Evolutionary conservation across 2,888 invertebrate species (phyloP).

Genomic region (Coelopa pilipes): DNA sequence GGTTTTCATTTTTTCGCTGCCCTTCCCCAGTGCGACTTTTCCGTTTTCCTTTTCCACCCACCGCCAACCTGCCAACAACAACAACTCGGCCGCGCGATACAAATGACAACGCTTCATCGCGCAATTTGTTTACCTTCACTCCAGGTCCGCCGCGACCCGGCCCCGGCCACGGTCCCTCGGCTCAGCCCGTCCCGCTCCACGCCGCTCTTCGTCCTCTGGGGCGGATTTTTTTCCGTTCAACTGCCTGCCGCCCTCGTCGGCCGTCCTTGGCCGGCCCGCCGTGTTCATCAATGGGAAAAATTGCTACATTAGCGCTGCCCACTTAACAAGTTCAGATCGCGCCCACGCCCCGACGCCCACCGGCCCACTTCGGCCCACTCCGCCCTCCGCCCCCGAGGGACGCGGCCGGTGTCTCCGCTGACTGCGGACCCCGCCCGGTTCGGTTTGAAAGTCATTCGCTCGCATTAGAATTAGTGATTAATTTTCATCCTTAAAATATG

Average conservation of each 20-base stretch:
- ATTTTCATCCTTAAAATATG: slow-evolving; percentile 65
- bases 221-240: too few relatives aligned
- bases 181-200: too few relatives aligned
- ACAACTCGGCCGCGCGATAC: slow-evolving; percentile 39
- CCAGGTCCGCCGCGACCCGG: background rate
- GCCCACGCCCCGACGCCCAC: slow-evolving; percentile 16
- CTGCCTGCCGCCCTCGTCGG: background rate
- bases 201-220: too few relatives aligned
- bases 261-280: background rate
- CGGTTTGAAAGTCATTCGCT: slow-evolving; percentile 42
- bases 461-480: slow-evolving; percentile 66
- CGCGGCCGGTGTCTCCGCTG: too few relatives aligned
- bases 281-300: slow-evolving; percentile 60
- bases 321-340: slow-evolving; percentile 59
- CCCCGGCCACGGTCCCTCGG: too few relatives aligned
- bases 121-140: slow-evolving; percentile 62
- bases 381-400: too few relatives aligned
- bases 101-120: slow-evolving; percentile 64
- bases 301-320: slow-evolving; percentile 64
- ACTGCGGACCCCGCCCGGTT: background rate
- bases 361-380: background rate
- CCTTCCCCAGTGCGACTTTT: slow-evolving; percentile 29
- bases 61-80: slow-evolving; percentile 26
- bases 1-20: slow-evolving; percentile 27
- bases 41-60: background rate